Percentiles rank a stretch among this genome's conserved stretches.
Conservation (phyloP, 2,888 invertebrate genomes). For the Colletes collaris region DNA sequence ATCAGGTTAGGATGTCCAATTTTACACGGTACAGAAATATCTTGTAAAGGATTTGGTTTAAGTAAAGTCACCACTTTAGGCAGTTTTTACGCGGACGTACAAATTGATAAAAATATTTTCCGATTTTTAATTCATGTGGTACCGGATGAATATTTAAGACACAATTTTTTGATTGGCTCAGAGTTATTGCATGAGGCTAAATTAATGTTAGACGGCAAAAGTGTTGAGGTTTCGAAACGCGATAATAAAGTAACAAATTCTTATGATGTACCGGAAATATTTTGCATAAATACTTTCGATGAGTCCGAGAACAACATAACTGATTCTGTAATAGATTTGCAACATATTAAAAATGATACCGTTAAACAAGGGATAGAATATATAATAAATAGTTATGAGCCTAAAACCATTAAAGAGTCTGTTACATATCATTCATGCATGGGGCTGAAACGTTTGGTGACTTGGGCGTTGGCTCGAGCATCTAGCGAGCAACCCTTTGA, state of each 20-base stretch:
- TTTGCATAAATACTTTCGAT: constrained; percentile 18
- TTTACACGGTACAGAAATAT: constrained; percentile 10
- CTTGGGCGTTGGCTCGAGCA: too few relatives aligned
- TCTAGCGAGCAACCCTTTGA: too few relatives aligned
- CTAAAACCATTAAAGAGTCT: background rate
- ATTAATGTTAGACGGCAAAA: constrained; percentile 18
- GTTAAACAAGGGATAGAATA: constrained; percentile 3
- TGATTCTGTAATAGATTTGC: background rate
- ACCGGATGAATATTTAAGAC: constrained; percentile 19
- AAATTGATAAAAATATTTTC: constrained; percentile 36
- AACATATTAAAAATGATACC: constrained; percentile 1
- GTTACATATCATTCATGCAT: too few relatives aligned
- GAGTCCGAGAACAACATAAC: background rate
- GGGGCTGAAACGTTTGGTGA: too few relatives aligned
- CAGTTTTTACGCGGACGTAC: constrained; percentile 17
- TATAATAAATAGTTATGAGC: background rate
- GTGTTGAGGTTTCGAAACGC: constrained; percentile 19
- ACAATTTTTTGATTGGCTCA: constrained; percentile 43
- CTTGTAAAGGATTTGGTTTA: constrained; percentile 17
- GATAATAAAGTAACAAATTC: background rate
- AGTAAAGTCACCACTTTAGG: constrained; percentile 5
- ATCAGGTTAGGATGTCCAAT: constrained; percentile 31
- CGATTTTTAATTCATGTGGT: background rate
- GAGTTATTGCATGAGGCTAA: constrained; percentile 39
- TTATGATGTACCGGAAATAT: constrained; percentile 45